Evolutionary conservation across 2,888 invertebrate genomes (phyloP), one percentile per base, ranked within the genome.

Genomic region (Scelioninae gen. 1): DNA sequence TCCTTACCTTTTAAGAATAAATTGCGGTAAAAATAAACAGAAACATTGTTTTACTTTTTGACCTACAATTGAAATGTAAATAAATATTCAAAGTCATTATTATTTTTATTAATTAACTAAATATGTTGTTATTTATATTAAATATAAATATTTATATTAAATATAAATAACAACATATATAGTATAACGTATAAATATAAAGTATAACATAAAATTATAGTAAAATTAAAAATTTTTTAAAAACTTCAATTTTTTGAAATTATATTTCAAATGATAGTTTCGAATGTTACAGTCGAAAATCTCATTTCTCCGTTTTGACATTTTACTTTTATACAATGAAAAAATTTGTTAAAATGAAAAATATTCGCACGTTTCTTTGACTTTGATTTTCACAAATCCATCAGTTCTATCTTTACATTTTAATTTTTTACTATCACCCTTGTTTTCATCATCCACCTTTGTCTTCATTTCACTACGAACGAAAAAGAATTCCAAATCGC

Each of bases 401-500:
- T 63, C 49, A 38, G 29, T 38, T 51, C 49, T 43, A 34, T 51
- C 51, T 29, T n/a, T 23, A 15, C 51, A 32, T 63, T 63, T 34
- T 31, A 63, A 62, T 63, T 63, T 49, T 47, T 62, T 45, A 13
- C 8, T 7, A 5, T 16, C 29, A 29, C 1, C 47, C 11, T 63
- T 49, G 49, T 60, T 51, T 49, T 45, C 29, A 71, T 58, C 69
- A 49, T 51, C 29, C 5, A 29, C 60, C 62, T 74, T 53, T 13
- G 55, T 63, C 63, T 75, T 75, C 56, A 75, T 65, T 63, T 56
- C 49, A 56, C 56, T 47, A 29, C 47, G 32, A 40, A 38, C 8
- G 23, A 66, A 76, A 60, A 58, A 32, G 60, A 76, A 66, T 53
- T 60, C 16, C 1, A 47, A 68, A 55, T 69, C 34, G 68, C 45